Base-by-base conservation (phyloP, 30 jellyfish, hydroid and myxozoan genomes). In the Turritopsis dohrnii region DNA sequence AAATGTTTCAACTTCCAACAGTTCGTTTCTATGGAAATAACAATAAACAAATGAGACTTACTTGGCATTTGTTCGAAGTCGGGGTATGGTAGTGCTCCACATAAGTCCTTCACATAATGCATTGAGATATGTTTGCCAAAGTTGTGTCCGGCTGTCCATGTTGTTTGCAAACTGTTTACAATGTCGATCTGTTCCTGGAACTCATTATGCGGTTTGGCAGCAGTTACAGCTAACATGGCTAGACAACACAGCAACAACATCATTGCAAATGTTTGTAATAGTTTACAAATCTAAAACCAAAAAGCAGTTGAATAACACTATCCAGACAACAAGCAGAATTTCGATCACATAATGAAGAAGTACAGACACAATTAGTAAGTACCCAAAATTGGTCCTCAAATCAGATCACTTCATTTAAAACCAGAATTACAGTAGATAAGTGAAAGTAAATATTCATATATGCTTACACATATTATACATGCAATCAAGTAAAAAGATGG, bases 81-180 rank as follows among this genome's bases (percentile, higher is more conserved):
- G 41, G 97, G 97, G 71, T 87, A 85, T 53, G 79, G 85, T 16
- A 93, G 80, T 18, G 71, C 93, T 8, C 98, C 98, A 82, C 92
- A 75, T 80, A 88, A 41, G 8, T 93, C 92, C 65, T 93, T 93
- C 28, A 93, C 74, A 71, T 88, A 93, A 18, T 82, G 77, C n/a
- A 87, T 83, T 1, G 93, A 72, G 22, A 88, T 84, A 20, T 86
- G 90, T 19, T 86, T 89, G 16, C 87, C 87, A 71, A 86, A 93
- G 72, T 83, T 93, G 52, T 83, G 72, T 71, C 96, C 98, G 4
- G 98, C 98, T 31, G 83, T 89, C 98, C 98, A 93, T 30, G 98
- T 88, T 28, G 98, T 83, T 71, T 74, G 75, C 22, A 74, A 28
- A 21, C 80, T 74, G 84, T 92, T 92, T 28, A 92, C 88, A 30